phyloP scores from a whole-genome alignment of 1,140 invertebrate genomes.

The Drosophila virilis region DNA sequence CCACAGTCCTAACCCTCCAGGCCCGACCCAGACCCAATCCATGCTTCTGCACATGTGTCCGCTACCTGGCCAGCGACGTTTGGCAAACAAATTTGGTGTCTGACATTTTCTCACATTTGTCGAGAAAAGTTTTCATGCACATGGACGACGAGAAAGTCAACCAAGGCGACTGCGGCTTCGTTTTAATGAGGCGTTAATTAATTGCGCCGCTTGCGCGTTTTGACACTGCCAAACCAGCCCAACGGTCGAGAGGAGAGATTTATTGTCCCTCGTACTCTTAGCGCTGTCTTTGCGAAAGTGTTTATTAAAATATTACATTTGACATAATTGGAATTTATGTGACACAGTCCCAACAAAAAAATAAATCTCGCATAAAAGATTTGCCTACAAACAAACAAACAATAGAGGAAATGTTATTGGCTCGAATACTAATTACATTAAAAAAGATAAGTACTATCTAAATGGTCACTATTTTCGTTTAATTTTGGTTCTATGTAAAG shows the following conservation, averaged over 20 bases:
- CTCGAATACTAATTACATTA: not conserved
- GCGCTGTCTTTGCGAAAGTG: slow-evolving; percentile 70
- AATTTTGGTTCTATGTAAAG: too few relatives aligned
- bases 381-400: slow-evolving; percentile 32
- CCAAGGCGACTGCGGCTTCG: slow-evolving; percentile 49
- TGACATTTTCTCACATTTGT: slow-evolving; percentile 70
- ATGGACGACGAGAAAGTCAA: slow-evolving; percentile 3
- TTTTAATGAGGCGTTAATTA: slow-evolving; percentile 83
- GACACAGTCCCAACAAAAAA: slow-evolving; percentile 33
- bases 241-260: slow-evolving; percentile 55
- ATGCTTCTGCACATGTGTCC: slow-evolving; percentile 9
- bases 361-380: slow-evolving; percentile 14
- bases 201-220: slow-evolving; percentile 75
- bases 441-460: not conserved
- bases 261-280: slow-evolving; percentile 57
- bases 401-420: not conserved
- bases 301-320: slow-evolving; percentile 84
- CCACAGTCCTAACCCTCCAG: not conserved
- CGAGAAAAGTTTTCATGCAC: slow-evolving; percentile 43
- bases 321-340: slow-evolving; percentile 84
- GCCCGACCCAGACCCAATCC: not conserved
- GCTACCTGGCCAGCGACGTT: slow-evolving; percentile 22
- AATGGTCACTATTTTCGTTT: too few relatives aligned
- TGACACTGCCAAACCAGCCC: slow-evolving; percentile 48
- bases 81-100: slow-evolving; percentile 47